Conservation (phyloP, 1,140 invertebrate species). For the Portunus trituberculatus region DNA sequence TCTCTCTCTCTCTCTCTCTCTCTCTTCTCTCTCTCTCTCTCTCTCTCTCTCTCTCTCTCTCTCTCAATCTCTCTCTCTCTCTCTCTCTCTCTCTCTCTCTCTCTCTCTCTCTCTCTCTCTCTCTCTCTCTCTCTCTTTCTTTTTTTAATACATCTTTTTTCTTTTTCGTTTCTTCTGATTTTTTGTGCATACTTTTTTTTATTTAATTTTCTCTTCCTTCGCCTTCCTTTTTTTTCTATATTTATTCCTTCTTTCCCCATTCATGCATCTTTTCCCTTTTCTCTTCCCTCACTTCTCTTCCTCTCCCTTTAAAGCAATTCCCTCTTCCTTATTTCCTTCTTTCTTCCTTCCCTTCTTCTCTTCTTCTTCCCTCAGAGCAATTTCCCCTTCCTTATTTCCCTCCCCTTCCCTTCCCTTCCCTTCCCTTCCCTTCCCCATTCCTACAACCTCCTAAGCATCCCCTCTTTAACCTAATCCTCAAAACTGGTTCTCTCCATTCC, state of each 20-base stretch:
- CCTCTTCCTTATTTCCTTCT: background rate
- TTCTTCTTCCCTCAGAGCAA: no score
- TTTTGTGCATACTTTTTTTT: background rate
- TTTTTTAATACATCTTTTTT: background rate
- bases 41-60: background rate
- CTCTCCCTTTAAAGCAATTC: background rate
- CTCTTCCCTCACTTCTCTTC: background rate
- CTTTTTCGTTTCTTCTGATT: background rate
- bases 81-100: background rate
- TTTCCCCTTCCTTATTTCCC: background rate
- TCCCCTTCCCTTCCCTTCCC: background rate
- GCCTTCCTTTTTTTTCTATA: background rate
- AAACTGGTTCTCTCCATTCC: no score
- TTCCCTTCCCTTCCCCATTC: background rate
- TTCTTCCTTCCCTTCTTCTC: background rate
- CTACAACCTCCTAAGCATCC: background rate
- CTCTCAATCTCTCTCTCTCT: background rate
- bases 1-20: background rate
- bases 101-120: background rate
- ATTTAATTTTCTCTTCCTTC: background rate
- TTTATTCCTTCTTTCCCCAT: background rate
- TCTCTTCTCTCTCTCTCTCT: background rate
- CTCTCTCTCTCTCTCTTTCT: background rate
- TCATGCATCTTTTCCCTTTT: background rate
- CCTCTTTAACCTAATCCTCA: no score